These are phyloP conservation scores for Oxyruncus cristatus DNA, from an alignment of 2,113 vertebrate species.

Conservation along the genomic window DNA sequence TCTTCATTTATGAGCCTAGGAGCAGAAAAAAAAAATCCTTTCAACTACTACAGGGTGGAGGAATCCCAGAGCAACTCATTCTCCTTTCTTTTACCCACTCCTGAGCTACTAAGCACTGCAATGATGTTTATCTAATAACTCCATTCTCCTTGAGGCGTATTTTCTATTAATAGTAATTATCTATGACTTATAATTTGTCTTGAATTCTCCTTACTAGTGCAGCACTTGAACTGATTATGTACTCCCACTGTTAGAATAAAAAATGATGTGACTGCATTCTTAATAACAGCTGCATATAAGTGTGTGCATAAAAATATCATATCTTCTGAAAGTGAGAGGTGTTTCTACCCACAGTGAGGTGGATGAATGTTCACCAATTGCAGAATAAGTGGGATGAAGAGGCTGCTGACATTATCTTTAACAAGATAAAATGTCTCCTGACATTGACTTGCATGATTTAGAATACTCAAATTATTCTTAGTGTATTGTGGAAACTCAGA, in stretches of 20 bases:
- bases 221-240: conserved; percentile 69
- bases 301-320: conserved; percentile 52
- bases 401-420: conserved; percentile 40
- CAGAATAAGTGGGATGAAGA: conserved; percentile 47
- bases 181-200: conserved; percentile 69
- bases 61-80: conserved; percentile 43
- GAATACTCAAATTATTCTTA: background rate
- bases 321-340: conserved; percentile 63
- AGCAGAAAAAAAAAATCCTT: background rate
- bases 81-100: conserved; percentile 6
- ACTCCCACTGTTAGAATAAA: conserved; percentile 65
- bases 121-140: conserved; percentile 61
- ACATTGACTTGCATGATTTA: conserved; percentile 6
- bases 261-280: conserved; percentile 69
- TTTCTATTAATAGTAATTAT: conserved; percentile 75
- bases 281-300: conserved; percentile 69
- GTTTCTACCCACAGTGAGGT: conserved; percentile 52
- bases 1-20: background rate
- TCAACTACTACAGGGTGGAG: background rate
- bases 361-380: conserved; percentile 17
- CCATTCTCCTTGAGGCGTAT: conserved; percentile 67
- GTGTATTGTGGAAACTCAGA: background rate
- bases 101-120: conserved; percentile 7
- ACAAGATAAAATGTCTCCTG: background rate
- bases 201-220: conserved; percentile 61